Conservation (phyloP, 2,113 vertebrate genomes). For the Myodes glareolus region DNA sequence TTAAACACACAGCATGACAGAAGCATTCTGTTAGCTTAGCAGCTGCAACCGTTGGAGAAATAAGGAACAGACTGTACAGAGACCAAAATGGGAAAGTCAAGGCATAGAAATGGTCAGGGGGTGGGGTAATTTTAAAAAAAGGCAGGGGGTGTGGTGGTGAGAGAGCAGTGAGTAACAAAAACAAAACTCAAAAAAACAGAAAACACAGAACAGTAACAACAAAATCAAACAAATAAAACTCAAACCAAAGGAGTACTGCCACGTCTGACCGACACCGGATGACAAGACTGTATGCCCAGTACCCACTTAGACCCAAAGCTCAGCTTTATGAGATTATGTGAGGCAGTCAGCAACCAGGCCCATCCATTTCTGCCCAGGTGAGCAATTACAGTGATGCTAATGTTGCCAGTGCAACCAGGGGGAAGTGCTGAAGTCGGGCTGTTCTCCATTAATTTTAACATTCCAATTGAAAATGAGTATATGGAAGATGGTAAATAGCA, state of each 20-base stretch:
- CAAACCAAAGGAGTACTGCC: conserved; percentile 39
- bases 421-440: background rate
- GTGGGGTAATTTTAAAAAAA: conserved; percentile 52
- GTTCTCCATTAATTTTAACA: conserved; percentile 6
- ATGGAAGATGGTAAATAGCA: conserved; percentile 55
- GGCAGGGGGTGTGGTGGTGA: background rate
- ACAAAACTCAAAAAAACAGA: conserved; percentile 60
- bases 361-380: background rate
- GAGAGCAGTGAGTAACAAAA: conserved; percentile 68
- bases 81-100: conserved; percentile 59
- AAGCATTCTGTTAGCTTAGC: conserved; percentile 77
- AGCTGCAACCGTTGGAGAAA: conserved; percentile 76
- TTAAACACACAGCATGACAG: conserved; percentile 77
- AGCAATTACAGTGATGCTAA: background rate
- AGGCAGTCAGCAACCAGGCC: background rate
- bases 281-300: background rate
- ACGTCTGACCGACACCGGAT: background rate
- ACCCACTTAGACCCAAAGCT: background rate
- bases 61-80: conserved; percentile 64
- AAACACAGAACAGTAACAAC: conserved; percentile 66
- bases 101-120: conserved; percentile 60
- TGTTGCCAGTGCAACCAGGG: background rate
- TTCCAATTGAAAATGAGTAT: conserved; percentile 54
- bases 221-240: conserved; percentile 63
- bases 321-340: background rate